A percentile compares a stretch with the other conserved stretches of the same genome.
Conservation (phyloP, 2,797 vertebrate genomes). For the Meriones psammophilus region DNA sequence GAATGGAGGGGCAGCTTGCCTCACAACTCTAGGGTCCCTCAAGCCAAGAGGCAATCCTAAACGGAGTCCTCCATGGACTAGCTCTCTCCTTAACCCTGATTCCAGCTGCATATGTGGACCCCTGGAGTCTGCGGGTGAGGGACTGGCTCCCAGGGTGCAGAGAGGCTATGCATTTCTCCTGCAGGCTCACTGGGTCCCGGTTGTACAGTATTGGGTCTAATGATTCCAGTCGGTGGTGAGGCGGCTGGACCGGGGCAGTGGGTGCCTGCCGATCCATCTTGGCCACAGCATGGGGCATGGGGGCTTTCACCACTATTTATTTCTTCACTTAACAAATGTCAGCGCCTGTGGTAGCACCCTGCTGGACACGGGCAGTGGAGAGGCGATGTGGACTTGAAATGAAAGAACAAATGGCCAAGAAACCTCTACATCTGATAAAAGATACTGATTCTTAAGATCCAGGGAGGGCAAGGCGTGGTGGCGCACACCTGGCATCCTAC, state of each 20-base stretch:
- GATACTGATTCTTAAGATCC: background rate
- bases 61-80: no score
- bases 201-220: background rate
- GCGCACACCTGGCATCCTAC: no score
- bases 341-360: background rate
- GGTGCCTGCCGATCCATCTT: background rate
- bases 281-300: background rate
- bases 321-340: background rate
- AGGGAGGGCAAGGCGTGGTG: background rate
- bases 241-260: background rate
- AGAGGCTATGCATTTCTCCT: background rate
- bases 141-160: background rate
- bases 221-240: background rate
- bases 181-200: background rate
- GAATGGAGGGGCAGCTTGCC: background rate
- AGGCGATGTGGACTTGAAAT: background rate
- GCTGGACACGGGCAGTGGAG: background rate
- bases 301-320: background rate
- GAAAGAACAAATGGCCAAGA: constrained; percentile 3
- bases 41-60: background rate
- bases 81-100: background rate
- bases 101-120: background rate
- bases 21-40: background rate
- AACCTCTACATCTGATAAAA: background rate
- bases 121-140: background rate